Percentiles rank a stretch among this genome's conserved stretches.
phyloP scores from a whole-genome alignment of 2,888 invertebrate genomes.

The Xanthorhoe spadicearia region DNA sequence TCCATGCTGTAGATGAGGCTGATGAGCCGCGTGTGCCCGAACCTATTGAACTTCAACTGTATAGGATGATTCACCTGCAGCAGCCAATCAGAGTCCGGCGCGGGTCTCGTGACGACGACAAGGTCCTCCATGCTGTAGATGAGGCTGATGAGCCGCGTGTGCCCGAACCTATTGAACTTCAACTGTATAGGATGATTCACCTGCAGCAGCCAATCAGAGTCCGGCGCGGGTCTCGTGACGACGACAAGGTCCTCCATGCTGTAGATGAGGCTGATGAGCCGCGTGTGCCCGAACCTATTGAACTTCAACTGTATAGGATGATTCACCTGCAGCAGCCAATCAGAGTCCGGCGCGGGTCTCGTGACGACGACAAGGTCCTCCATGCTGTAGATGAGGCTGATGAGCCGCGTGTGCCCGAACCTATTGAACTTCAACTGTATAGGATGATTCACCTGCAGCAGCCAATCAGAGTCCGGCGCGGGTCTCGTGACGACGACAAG shows the following conservation, averaged over 20 bases:
- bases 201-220: conserved; percentile 55
- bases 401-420: conserved; percentile 51
- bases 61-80: conserved; percentile 35
- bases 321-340: conserved; percentile 49
- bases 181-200: conserved; percentile 7
- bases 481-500: conserved; percentile 45
- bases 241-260: conserved; percentile 50
- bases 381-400: conserved; percentile 60
- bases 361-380: conserved; percentile 47
- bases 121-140: conserved; percentile 53
- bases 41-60: background rate
- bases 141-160: conserved; percentile 60
- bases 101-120: conserved; percentile 47
- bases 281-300: too few species aligned
- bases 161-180: too few species aligned
- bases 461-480: conserved; percentile 54
- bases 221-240: conserved; percentile 43
- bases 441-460: conserved; percentile 11
- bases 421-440: too few species aligned
- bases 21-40: conserved; percentile 58
- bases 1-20: conserved; percentile 59
- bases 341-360: conserved; percentile 45
- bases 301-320: too few species aligned
- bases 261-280: conserved; percentile 65
- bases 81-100: conserved; percentile 54